Conservation (phyloP, 2,113 vertebrate species). For the Centropus bengalensis region DNA sequence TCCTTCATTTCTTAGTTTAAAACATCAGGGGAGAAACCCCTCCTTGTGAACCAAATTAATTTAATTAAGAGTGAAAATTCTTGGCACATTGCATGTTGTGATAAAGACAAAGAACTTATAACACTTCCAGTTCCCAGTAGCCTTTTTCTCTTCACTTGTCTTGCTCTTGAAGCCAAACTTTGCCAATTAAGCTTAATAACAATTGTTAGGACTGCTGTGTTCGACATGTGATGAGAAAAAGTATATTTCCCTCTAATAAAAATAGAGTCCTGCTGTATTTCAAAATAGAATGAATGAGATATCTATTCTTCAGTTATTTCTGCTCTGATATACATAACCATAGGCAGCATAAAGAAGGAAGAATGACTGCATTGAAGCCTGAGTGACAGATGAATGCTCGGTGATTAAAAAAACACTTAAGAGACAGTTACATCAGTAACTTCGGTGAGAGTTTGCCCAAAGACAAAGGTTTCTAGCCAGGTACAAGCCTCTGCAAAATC, state of each 20-base stretch:
- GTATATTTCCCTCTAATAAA: slow-evolving; percentile 59
- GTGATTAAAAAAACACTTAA: slow-evolving; percentile 54
- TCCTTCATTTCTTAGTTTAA: neutral
- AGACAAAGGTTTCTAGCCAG: slow-evolving; percentile 53
- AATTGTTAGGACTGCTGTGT: slow-evolving; percentile 13
- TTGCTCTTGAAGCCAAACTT: slow-evolving; percentile 14
- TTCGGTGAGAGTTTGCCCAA: slow-evolving; percentile 17
- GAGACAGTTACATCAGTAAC: slow-evolving; percentile 43
- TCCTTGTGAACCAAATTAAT: neutral
- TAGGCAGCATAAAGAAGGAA: slow-evolving; percentile 61
- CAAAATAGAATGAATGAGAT: slow-evolving; percentile 71
- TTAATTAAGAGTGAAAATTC: neutral
- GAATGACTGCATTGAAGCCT: slow-evolving; percentile 66
- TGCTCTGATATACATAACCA: slow-evolving; percentile 71
- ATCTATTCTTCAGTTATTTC: slow-evolving; percentile 70
- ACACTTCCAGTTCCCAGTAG: neutral
- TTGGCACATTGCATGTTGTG: neutral
- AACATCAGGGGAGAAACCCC: neutral
- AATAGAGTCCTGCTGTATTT: slow-evolving; percentile 63
- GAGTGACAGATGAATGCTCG: slow-evolving; percentile 66
- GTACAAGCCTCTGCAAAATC: neutral
- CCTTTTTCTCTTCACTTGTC: neutral
- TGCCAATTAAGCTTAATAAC: slow-evolving; percentile 25
- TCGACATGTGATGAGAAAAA: slow-evolving; percentile 20
- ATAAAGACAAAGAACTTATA: neutral